These are phyloP conservation scores for Caenorhabditis brenneri DNA, from an alignment of 1,140 invertebrate species.

Conservation along the genomic window DNA sequence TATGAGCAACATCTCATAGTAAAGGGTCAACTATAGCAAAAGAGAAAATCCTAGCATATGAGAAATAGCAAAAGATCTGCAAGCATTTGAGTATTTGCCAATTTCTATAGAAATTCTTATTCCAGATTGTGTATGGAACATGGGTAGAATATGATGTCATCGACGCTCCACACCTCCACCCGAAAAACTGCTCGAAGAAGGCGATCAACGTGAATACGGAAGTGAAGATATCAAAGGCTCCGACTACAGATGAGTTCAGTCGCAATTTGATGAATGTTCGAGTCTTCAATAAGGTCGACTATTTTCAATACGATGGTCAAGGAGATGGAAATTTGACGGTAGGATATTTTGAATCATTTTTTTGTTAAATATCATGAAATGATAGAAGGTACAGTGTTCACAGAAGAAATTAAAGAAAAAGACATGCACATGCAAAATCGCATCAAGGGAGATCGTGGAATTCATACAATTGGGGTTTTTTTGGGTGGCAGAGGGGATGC, in stretches of 20 bases:
- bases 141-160: not conserved
- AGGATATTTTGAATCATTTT: not conserved
- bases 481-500: too few relatives aligned
- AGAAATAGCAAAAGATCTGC: too few relatives aligned
- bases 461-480: too few relatives aligned
- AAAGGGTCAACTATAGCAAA: too few relatives aligned
- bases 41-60: too few relatives aligned
- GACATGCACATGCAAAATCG: too few relatives aligned
- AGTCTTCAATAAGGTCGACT: conserved; percentile 6
- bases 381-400: too few relatives aligned
- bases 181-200: not conserved
- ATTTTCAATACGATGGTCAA: not conserved
- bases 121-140: not conserved
- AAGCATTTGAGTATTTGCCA: not conserved
- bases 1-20: too few relatives aligned
- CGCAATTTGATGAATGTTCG: not conserved
- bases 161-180: not conserved
- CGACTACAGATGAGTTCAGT: not conserved
- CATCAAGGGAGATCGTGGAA: too few relatives aligned
- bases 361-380: too few relatives aligned
- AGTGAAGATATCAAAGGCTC: not conserved
- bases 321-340: not conserved
- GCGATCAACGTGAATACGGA: not conserved
- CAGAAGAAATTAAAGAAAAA: too few relatives aligned
- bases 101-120: not conserved